Conservation (phyloP, 2,888 invertebrate genomes). For the Sisyra terminalis region DNA sequence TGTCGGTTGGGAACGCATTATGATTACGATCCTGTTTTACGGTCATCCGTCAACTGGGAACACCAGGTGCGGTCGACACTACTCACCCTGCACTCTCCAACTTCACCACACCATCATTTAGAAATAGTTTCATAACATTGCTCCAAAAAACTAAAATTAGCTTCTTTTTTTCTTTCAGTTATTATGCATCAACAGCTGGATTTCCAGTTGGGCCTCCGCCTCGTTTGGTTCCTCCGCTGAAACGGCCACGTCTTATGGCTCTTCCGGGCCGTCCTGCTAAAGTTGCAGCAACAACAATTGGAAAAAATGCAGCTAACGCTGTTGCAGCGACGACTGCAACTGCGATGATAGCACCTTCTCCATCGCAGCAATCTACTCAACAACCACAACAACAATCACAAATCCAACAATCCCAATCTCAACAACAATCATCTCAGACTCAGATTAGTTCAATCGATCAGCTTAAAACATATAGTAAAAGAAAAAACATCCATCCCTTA, state of each 20-base stretch:
- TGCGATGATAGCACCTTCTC: not conserved
- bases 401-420: slow-evolving; percentile 13
- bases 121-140: too few species aligned
- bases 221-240: slow-evolving; percentile 40
- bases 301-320: slow-evolving; percentile 4
- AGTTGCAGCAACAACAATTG: slow-evolving; percentile 21
- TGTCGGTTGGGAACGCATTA: too few species aligned
- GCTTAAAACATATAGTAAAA: slow-evolving; percentile 47
- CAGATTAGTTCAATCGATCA: slow-evolving; percentile 31
- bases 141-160: not conserved
- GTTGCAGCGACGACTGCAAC: slow-evolving; percentile 1
- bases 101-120: too few species aligned
- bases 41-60: too few species aligned
- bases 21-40: too few species aligned
- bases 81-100: too few species aligned
- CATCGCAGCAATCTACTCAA: not conserved
- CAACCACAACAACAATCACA: not conserved
- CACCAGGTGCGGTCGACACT: too few species aligned
- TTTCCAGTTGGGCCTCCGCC: slow-evolving; percentile 30
- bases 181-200: slow-evolving; percentile 38
- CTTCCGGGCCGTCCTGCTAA: slow-evolving; percentile 22
- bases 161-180: slow-evolving; percentile 30
- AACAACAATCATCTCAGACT: slow-evolving; percentile 25
- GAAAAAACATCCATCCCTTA: slow-evolving; percentile 1
- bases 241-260: slow-evolving; percentile 40